Evolutionary conservation across 2,797 vertebrate genomes (phyloP), one percentile per base, ranked within the genome.

Genomic region (Pachyuromys duprasi): DNA sequence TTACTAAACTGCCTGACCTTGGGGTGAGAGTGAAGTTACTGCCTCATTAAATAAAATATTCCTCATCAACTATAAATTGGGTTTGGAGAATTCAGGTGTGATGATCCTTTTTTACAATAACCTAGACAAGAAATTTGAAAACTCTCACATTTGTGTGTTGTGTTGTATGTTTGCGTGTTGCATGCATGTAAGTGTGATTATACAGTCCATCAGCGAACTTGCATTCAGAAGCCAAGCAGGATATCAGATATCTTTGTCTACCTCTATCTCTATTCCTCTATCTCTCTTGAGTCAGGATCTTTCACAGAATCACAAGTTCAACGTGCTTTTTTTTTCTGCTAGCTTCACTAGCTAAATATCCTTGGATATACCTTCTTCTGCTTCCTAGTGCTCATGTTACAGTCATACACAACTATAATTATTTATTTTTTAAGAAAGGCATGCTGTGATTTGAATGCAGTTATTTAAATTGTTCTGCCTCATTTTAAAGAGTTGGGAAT

Each of bases 401-500:
- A 79, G 20, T 18, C 18, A 13, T n/a, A 18, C 4, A 8, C 9
- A 53, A 17, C 8, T n/a, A 12, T 55, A 55, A 5, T 2, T 75
- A 9, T 14, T 6, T 33, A n/a, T 67, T 65, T 65, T 60, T 15
- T 18, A 60, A 15, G 14, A 31, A 11, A 31, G 28, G 63, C 28
- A 4, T 39, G n/a, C 17, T 57, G 33, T 57, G 53, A 36, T 36
- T 74, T 24, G 33, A 80, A 80, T 80, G 65, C 15, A 39, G 6
- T 3, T 2, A 83, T 45, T 45, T 31, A 11, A 42, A 20, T 39
- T 20, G 2, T 1, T 8, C 0, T 13, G 28, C 1, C 5, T 20
- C 17, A 65, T 36, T 55, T 28, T 53, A 86, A 24, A 39, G 53
- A 86, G 8, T 31, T 1, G 31, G 8, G 33, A 53, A 14, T 3